phyloP scores from a whole-genome alignment of 2,888 invertebrate species.

The Dascillus cervinus region DNA sequence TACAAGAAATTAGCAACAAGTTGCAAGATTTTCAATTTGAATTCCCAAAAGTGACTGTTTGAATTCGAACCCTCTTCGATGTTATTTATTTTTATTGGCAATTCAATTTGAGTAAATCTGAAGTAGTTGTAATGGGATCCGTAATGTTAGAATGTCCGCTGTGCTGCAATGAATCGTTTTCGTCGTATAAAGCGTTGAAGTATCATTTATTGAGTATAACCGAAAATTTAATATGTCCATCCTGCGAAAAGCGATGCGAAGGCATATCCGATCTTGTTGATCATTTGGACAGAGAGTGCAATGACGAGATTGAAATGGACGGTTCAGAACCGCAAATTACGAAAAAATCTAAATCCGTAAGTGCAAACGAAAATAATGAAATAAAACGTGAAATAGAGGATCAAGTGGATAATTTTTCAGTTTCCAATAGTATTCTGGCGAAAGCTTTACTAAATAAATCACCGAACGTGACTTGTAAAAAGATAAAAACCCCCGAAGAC shows the following conservation, averaged over 20 bases:
- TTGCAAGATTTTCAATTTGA: conserved; percentile 5
- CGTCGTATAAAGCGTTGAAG: conserved; percentile 46
- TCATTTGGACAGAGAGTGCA: conserved; percentile 46
- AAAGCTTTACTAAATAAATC: conserved; percentile 7
- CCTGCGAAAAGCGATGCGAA: conserved; percentile 49
- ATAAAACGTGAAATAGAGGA: neutral
- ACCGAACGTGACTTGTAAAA: conserved; percentile 21
- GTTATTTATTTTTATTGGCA: conserved; percentile 1
- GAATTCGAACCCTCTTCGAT: neutral
- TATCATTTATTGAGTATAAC: conserved; percentile 48
- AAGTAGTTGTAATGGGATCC: too few species aligned
- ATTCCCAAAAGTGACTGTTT: conserved; percentile 5
- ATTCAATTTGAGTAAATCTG: too few species aligned
- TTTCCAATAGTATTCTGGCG: conserved; percentile 8
- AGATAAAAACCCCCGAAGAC: conserved; percentile 12
- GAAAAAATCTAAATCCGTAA: conserved; percentile 3
- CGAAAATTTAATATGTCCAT: conserved; percentile 53
- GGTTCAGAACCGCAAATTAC: conserved; percentile 10
- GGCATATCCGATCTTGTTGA: conserved; percentile 49
- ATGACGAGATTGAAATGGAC: conserved; percentile 11
- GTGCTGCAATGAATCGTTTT: conserved; percentile 57
- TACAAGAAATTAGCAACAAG: conserved; percentile 29
- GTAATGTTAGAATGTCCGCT: conserved; percentile 50
- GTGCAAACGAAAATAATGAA: neutral
- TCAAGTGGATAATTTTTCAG: neutral